Percentiles rank a stretch among this genome's conserved stretches.
These are phyloP conservation scores for Hirundo rustica DNA, from an alignment of 2,797 vertebrate species.

Conservation along the genomic window DNA sequence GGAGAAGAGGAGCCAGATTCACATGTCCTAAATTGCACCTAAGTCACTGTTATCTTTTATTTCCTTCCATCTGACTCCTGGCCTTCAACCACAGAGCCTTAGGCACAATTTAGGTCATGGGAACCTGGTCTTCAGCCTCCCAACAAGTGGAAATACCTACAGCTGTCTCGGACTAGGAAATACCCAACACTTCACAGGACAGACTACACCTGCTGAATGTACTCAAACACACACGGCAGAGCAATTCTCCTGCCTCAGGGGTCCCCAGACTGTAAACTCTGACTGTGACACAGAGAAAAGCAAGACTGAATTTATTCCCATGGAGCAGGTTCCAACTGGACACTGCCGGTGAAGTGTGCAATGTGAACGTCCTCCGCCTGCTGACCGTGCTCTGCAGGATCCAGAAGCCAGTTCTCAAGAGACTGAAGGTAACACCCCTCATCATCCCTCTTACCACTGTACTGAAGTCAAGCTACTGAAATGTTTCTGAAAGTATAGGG, in stretches of 20 bases:
- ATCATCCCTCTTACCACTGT: neutral
- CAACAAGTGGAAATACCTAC: neutral
- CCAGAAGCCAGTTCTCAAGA: neutral
- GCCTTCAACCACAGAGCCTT: neutral
- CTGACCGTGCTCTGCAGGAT: neutral
- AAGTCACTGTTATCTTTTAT: neutral
- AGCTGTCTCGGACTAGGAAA: neutral
- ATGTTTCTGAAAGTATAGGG: neutral
- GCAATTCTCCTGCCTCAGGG: neutral
- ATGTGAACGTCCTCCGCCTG: neutral
- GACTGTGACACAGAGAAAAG: neutral
- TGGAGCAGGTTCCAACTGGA: neutral
- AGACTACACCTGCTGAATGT: neutral
- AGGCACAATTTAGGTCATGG: neutral
- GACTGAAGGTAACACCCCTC: fast-evolving
- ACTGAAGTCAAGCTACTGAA: neutral
- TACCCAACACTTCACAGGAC: neutral
- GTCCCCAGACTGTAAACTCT: neutral
- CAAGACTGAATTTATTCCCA: neutral
- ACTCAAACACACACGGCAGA: neutral
- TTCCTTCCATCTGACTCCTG: neutral
- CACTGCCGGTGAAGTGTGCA: neutral
- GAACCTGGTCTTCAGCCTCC: neutral
- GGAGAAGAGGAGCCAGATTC: neutral
- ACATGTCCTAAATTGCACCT: neutral